Base-by-base conservation (phyloP, 37 sponge, comb jelly and placozoan genomes). In the Dysidea cf. avara region DNA sequence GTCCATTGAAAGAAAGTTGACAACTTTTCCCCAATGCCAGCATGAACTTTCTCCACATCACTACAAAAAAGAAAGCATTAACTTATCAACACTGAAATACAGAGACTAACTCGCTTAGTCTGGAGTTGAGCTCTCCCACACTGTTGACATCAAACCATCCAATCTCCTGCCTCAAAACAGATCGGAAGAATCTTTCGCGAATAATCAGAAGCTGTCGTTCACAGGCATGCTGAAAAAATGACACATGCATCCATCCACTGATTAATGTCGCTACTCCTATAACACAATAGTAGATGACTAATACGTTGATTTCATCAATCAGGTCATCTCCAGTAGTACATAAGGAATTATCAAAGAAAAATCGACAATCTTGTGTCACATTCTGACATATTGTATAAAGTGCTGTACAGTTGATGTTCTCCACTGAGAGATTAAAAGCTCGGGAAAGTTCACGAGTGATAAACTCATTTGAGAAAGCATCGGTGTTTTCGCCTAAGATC, bases 91-190 rank as follows among this genome's bases (percentile, higher is more conserved):
- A 12, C 9, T 43, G 46, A 12, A 43, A 5, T 12, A 43, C 9
- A 12, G 31, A 20, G 0, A 70, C 82, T 75, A 36, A 89, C 90
- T 83, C 86, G 7, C 60, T 56, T 7, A 89, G 75, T 56, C 90
- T 74, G 37, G 73, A 81, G 31, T 77, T 40, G 4, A 89, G 76
- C 52, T 89, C 90, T 68, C 90, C 90, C 18, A 75, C 74, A 16
- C 81, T 50, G 52, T 83, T 83, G 26, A 70, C 69, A 68, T 96
- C 96, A 76, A 92, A 96, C 90, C 86, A 96, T 0, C 87, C 84
- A 53, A 92, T 74, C 46, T 96, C 73, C 81, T 91, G 93, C 38
- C 82, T 63, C 66, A 92, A 56, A 32, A 92, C 70, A 22, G 93
- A 71, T 17, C 58, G 60, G 50, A 75, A 92, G 47, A 69, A 74